Conservation (phyloP, 2,797 vertebrate species). For the Naso thynnoides region DNA sequence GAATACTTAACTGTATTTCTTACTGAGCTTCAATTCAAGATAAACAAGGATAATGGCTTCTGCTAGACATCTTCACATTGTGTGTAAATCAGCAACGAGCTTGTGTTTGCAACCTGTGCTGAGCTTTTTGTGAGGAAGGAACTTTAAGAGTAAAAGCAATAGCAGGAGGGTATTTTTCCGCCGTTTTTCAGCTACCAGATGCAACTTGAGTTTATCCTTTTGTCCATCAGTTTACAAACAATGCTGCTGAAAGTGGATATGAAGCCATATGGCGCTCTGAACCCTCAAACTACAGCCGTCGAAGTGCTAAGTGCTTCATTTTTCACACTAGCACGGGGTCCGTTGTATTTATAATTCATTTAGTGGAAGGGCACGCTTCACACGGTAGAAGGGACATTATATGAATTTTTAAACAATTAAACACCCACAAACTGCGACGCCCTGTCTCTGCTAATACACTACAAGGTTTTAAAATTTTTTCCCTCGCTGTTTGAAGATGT, state of each 20-base stretch:
- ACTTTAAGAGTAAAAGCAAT: conserved; percentile 5
- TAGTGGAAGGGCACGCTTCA: conserved; percentile 52
- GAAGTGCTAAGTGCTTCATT: conserved; percentile 69
- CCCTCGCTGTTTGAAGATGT: conserved; percentile 53
- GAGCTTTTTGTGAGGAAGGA: conserved; percentile 2
- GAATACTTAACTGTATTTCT: conserved; percentile 50
- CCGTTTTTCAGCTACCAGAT: conserved; percentile 19
- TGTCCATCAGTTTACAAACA: conserved; percentile 57
- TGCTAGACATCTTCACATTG: not conserved
- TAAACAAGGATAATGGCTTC: conserved; percentile 28
- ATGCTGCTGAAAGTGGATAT: conserved; percentile 61
- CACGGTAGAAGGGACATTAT: conserved; percentile 44
- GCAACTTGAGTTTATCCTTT: conserved; percentile 52
- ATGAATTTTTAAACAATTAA: conserved; percentile 71
- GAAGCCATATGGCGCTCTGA: conserved; percentile 61
- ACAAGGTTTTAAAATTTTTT: conserved; percentile 38
- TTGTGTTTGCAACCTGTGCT: conserved; percentile 16
- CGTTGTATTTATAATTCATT: conserved; percentile 73
- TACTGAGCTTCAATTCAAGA: conserved; percentile 24
- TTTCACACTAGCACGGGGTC: conserved; percentile 62
- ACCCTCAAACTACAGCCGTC: conserved; percentile 50
- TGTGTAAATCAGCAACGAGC: not conserved
- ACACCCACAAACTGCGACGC: conserved; percentile 47
- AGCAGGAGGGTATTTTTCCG: not conserved
- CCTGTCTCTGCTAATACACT: conserved; percentile 46